Evolutionary conservation across 2,888 invertebrate genomes (phyloP).

Genomic region (Drosophila heteroneura): DNA sequence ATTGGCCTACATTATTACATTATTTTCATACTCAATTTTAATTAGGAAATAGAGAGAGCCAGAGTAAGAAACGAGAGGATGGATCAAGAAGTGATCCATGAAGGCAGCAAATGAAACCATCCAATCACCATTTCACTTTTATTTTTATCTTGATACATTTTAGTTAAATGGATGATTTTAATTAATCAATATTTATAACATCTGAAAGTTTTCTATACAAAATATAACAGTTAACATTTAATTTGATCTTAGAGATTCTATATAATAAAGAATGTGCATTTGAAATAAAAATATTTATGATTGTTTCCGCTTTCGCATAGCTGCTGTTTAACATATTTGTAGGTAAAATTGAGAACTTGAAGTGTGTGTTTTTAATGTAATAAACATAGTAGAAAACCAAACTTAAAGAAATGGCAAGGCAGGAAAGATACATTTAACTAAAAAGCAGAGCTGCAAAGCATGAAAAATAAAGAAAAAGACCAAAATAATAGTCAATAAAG

Average conservation of each 20-base stretch:
- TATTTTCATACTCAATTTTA: neutral
- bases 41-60: neutral
- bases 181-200: neutral
- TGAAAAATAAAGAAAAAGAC: conserved; percentile 34
- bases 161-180: neutral
- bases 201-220: neutral
- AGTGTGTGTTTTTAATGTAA: neutral
- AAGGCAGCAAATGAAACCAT: too few relatives aligned
- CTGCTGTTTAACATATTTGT: neutral
- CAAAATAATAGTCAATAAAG: conserved; percentile 78
- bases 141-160: neutral
- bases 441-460: conserved; percentile 10
- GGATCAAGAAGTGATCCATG: neutral
- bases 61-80: neutral
- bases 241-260: neutral
- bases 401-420: neutral
- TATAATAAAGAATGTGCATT: too few relatives aligned
- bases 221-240: neutral
- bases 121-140: too few relatives aligned
- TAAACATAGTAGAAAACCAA: neutral
- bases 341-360: neutral
- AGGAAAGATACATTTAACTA: neutral
- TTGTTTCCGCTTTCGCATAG: neutral
- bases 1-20: neutral
- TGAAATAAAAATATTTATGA: too few relatives aligned